Percentiles rank a stretch among this genome's conserved stretches.
Conservation (phyloP, 2,888 invertebrate genomes). For the Alcis repandata region DNA sequence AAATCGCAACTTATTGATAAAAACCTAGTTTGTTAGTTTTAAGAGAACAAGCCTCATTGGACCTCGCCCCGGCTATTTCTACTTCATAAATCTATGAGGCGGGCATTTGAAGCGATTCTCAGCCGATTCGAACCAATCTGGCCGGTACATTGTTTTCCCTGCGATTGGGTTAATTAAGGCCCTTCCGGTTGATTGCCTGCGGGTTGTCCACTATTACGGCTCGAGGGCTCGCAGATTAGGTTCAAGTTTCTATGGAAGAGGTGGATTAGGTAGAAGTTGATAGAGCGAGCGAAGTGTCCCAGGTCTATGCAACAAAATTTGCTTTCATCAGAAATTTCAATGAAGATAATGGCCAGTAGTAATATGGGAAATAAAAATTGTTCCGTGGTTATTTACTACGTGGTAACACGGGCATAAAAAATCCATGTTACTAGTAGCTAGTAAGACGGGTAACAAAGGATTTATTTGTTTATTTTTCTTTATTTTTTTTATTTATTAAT, state of each 20-base stretch:
- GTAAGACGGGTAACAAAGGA: too few species aligned
- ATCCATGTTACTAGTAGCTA: too few species aligned
- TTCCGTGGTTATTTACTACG: too few species aligned
- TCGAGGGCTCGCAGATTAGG: conserved; percentile 22
- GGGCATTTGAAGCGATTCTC: conserved; percentile 44
- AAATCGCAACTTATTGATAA: neutral
- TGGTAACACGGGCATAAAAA: too few species aligned
- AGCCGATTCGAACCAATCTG: conserved; percentile 51
- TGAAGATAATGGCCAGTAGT: too few species aligned
- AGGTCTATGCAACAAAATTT: too few species aligned
- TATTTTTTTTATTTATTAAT: too few species aligned
- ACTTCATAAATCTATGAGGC: conserved; percentile 27
- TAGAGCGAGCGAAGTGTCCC: too few species aligned
- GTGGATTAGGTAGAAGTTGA: conserved; percentile 6
- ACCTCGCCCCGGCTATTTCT: conserved; percentile 3
- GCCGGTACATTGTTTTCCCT: conserved; percentile 60
- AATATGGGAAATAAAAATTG: too few species aligned
- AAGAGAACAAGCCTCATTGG: neutral
- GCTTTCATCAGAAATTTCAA: too few species aligned
- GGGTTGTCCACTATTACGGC: conserved; percentile 62
- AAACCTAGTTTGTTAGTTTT: neutral
- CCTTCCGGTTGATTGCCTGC: conserved; percentile 60
- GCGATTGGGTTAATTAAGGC: conserved; percentile 63
- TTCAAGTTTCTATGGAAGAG: conserved; percentile 2
- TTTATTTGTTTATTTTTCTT: too few species aligned